Evolutionary conservation across 1,140 invertebrate species (phyloP), one percentile per base, ranked within the genome.

Genomic region (Conus betulinus): DNA sequence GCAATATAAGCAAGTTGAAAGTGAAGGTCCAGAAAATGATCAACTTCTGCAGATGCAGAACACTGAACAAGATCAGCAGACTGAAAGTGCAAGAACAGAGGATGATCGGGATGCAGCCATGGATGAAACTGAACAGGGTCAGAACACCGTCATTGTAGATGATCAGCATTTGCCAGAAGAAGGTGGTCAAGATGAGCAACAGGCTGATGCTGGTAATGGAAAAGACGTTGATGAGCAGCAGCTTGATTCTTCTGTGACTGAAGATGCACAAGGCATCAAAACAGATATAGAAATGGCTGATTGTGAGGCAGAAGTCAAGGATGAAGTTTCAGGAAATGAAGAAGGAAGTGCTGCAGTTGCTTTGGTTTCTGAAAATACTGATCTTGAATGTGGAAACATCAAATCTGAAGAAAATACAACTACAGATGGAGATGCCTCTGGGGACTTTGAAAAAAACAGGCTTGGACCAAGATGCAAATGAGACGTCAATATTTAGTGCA

Each of bases 211-310:
- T 60, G 57, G 15, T 60, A 84, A 88, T 90, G 91, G 11, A 85
- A 85, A 71, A 87, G 87, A 20, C 91, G 83, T 92, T 84, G 63
- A 87, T 83, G 90, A 90, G 78, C 90, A 55, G 4, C 55, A 84
- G 51, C 11, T 15, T 60, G 84, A 78, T 25, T 63, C 13, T 51
- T 55, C 27, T 63, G 52, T 39, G 25, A 25, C 84, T 51, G 57
- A 57, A 74, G 17, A 81, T 23, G 13, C 6, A 8, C n/a, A 55
- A 15, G 63, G n/a, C 67, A 52, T 27, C 17, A 6, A 1, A 25
- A 51, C 17, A 20, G 71, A 39, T 27, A 39, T 63, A 25, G 82
- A 8, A 25, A 60, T 78, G n/a, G 51, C 23, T 25, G 89, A 20
- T 25, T 63, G 79, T 79, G 84, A 84, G 63, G 86, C 79, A 52